A percentile compares a stretch with the other conserved stretches of the same genome.
Evolutionary conservation across 2,797 vertebrate genomes (phyloP).

Genomic region (Sebastes oblongus): DNA sequence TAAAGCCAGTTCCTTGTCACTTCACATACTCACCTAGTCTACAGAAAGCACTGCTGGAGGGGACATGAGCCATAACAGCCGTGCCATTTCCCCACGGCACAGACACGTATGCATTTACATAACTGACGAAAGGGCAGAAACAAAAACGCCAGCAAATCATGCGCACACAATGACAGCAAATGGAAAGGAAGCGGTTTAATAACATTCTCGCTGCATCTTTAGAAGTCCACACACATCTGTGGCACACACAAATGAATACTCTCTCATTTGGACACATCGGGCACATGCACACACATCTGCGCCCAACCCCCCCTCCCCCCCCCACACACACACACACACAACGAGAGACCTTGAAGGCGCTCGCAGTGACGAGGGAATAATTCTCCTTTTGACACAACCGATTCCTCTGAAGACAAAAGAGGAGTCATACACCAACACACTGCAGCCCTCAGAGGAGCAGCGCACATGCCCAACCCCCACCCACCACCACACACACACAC

Average conservation of each 20-base stretch:
- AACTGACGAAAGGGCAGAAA: conserved; percentile 9
- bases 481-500: background rate
- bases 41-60: conserved; percentile 40
- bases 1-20: conserved; percentile 52
- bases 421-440: conserved; percentile 37
- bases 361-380: conserved; percentile 49
- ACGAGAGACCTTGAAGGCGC: conserved; percentile 14
- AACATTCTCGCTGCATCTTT: conserved; percentile 14
- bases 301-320: no score
- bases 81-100: background rate
- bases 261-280: background rate
- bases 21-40: conserved; percentile 58
- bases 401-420: conserved; percentile 61
- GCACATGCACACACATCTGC: conserved; percentile 20
- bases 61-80: conserved; percentile 18
- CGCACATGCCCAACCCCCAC: conserved; percentile 2
- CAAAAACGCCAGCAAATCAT: conserved; percentile 1
- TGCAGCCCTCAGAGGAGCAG: conserved; percentile 14
- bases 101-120: conserved; percentile 24
- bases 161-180: conserved; percentile 15
- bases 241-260: conserved; percentile 15
- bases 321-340: background rate
- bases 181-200: conserved; percentile 34
- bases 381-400: conserved; percentile 57
- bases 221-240: conserved; percentile 47